phyloP scores from a whole-genome alignment of 2,797 vertebrate genomes.

The Coregonus ussuriensis region DNA sequence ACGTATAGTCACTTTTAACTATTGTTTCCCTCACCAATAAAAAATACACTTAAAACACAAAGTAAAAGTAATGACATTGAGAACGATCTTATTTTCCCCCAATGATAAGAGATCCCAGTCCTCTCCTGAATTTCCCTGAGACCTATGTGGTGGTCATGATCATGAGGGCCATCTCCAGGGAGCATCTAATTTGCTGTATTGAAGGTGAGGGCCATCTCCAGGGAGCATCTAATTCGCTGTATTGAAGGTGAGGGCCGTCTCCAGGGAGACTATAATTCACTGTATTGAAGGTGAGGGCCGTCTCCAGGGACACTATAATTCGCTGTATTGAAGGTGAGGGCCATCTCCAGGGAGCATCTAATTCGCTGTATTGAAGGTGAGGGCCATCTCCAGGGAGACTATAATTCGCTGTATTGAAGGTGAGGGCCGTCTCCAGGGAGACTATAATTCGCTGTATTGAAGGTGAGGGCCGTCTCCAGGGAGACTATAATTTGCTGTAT shows the following conservation, averaged over 20 bases:
- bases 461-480: conserved; percentile 19
- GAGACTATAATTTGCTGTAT: too few relatives aligned
- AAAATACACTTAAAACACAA: neutral
- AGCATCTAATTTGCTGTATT: conserved; percentile 40
- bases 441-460: conserved; percentile 42
- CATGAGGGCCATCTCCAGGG: conserved; percentile 40
- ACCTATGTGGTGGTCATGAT: conserved; percentile 45
- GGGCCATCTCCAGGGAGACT: conserved; percentile 26
- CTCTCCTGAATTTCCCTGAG: conserved; percentile 4
- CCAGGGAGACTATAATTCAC: conserved; percentile 37
- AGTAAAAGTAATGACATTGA: neutral
- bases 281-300: conserved; percentile 36
- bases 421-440: conserved; percentile 37
- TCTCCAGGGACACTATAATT: conserved; percentile 42
- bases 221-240: too few relatives aligned
- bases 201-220: conserved; percentile 23
- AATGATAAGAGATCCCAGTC: neutral
- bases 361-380: too few relatives aligned
- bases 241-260: conserved; percentile 3
- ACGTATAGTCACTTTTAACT: neutral
- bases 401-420: conserved; percentile 43
- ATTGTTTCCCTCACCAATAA: neutral
- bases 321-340: conserved; percentile 40
- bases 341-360: too few relatives aligned
- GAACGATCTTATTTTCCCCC: neutral